Percentiles rank a stretch among this genome's conserved stretches.
Evolutionary conservation across 2,797 vertebrate genomes (phyloP).

Genomic region (Margarornis squamiger): DNA sequence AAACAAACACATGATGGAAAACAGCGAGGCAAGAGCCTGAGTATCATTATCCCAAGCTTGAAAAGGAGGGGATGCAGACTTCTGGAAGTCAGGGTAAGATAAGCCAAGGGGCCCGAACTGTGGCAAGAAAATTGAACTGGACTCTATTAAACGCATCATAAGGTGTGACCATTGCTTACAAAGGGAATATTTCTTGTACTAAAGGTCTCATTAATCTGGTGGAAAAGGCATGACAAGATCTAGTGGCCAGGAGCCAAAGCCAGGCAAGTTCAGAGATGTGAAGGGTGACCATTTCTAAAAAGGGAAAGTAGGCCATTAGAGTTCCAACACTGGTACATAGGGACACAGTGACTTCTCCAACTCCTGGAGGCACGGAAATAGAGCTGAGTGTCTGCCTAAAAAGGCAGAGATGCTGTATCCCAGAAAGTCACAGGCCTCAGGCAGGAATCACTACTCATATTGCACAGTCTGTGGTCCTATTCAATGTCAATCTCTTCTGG

Average conservation of each 20-base stretch:
- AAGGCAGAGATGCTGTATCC: neutral
- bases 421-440: neutral
- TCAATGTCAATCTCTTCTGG: neutral
- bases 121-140: neutral
- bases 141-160: neutral
- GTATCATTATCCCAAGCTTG: neutral
- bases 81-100: neutral
- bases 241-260: conserved; percentile 4
- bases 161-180: neutral
- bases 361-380: neutral
- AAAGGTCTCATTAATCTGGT: neutral
- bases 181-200: neutral
- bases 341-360: neutral
- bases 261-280: neutral
- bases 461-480: neutral
- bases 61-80: neutral
- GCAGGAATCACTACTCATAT: neutral
- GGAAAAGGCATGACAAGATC: neutral
- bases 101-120: neutral
- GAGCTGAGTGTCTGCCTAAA: neutral
- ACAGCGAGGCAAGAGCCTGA: neutral
- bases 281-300: conserved; percentile 21
- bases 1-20: neutral
- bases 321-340: rapidly evolving
- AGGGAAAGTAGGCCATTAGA: neutral